Evolutionary conservation across 2,888 invertebrate genomes (phyloP), one percentile per base, ranked within the genome.

Genomic region (Platycheirus albimanus): DNA sequence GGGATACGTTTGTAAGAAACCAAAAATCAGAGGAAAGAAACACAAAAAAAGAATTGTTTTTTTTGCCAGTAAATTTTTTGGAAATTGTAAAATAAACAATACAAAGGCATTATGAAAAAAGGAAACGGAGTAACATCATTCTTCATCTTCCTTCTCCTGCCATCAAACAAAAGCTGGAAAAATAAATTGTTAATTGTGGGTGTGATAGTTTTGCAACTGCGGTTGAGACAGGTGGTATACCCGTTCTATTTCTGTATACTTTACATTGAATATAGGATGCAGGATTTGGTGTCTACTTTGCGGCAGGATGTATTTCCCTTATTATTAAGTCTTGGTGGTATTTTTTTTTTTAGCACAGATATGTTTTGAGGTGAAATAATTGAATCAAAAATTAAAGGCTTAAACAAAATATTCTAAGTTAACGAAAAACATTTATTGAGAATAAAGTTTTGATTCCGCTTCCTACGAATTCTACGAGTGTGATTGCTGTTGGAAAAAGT

Each of bases 61-160:
- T 70, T 74, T 79, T 74, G 64, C 45, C 38, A 66, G 28, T 13
- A 33, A 75, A 69, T 49, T 54, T n/a, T 69, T 64, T 54, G 61
- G 56, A 74, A 56, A 64, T 80, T 54, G 63, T 58, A 66, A 80
- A 64, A 70, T 30, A 80, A 80, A 80, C 80, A 80, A 70, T 75
- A 33, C 24, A 4, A 6, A 69, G 58, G 56, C 70, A 64, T 69
- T 75, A 20, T 56, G 41, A 13, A 13, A 8, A 33, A 36, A 24
- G 76, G 49, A 56, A 11, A 15, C 33, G 17, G 52, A 33, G 3
- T n/a, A n/a, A 11, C 17, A 45, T 41, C 45, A 30, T 52, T 17
- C 17, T 13, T 3, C 1, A 1, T 52, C 52, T 17, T 33, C 7
- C 17, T 17, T 33, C 52, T 52, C 17, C 33, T 10, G n/a, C 11